Evolutionary conservation across 1,140 invertebrate genomes (phyloP).

Genomic region (Sycophila sp.): DNA sequence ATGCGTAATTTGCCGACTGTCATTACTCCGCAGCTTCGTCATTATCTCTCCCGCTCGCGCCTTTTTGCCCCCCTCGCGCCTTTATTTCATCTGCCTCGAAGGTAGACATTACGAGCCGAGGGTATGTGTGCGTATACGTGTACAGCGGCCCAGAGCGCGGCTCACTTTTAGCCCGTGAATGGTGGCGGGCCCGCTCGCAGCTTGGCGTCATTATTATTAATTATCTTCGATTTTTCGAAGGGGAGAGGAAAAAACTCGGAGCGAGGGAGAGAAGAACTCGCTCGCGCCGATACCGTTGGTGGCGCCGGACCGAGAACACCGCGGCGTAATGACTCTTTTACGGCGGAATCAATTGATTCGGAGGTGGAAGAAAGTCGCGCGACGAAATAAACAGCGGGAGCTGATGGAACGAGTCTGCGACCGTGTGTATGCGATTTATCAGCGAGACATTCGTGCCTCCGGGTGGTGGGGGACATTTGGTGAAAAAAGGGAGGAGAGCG

Average conservation of each 20-base stretch:
- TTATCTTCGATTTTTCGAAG: conserved; percentile 20
- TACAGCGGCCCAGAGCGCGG: not conserved
- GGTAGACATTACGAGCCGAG: conserved; percentile 20
- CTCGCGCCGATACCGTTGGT: not conserved
- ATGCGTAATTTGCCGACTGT: conserved; percentile 46
- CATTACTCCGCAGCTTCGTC: conserved; percentile 13
- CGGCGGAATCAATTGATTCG: too few species aligned
- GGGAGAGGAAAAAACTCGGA: too few species aligned
- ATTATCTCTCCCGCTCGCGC: conserved; percentile 16
- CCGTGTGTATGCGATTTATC: conserved; percentile 24
- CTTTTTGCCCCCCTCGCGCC: not conserved
- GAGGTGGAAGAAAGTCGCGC: too few species aligned
- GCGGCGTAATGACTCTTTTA: conserved; percentile 19
- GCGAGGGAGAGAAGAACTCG: too few species aligned
- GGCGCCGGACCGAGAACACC: not conserved
- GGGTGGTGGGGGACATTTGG: conserved; percentile 22
- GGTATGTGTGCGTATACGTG: not conserved
- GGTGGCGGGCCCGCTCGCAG: conserved; percentile 12
- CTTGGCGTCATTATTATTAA: conserved; percentile 30
- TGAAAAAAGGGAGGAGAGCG: conserved; percentile 18
- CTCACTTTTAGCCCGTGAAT: conserved; percentile 15
- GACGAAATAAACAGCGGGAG: not conserved
- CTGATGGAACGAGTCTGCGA: conserved; percentile 10
- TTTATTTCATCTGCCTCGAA: conserved; percentile 29
- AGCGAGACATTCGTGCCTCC: conserved; percentile 8